phyloP scores from a whole-genome alignment of 2,113 vertebrate genomes.

The Spea bombifrons region DNA sequence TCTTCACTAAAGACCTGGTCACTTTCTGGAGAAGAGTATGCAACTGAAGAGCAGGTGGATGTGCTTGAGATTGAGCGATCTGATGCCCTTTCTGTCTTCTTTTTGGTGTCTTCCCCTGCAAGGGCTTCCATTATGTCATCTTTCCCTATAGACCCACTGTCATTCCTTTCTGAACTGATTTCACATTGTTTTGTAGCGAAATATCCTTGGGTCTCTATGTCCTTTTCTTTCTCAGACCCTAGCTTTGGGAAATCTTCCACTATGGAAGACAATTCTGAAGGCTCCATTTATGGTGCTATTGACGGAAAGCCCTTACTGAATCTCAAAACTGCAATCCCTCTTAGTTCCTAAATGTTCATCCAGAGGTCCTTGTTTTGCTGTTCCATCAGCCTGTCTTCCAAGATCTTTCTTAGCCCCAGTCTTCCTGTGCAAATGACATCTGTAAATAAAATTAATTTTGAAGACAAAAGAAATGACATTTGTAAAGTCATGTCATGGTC shows the following conservation, averaged over 20 bases:
- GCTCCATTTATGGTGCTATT: slow-evolving; percentile 18
- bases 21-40: slow-evolving; percentile 67
- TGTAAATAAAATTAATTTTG: slow-evolving; percentile 8
- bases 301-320: not conserved
- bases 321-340: not conserved
- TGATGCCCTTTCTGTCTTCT: not conserved
- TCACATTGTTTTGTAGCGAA: not conserved
- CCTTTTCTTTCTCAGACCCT: not conserved
- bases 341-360: not conserved
- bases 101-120: not conserved
- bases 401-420: not conserved
- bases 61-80: slow-evolving; percentile 58
- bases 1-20: slow-evolving; percentile 73
- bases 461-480: not conserved
- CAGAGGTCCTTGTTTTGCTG: slow-evolving; percentile 17
- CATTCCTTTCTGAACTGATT: not conserved
- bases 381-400: slow-evolving; percentile 5
- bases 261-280: not conserved
- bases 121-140: not conserved
- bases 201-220: not conserved
- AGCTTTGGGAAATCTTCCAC: slow-evolving; percentile 3
- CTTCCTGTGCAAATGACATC: slow-evolving; percentile 18
- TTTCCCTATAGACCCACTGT: not conserved
- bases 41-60: slow-evolving; percentile 63
- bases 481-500: not conserved